Evolutionary conservation across 2,113 vertebrate genomes (phyloP), one percentile per base, ranked within the genome.

Genomic region (Nycticryphes semicollaris): DNA sequence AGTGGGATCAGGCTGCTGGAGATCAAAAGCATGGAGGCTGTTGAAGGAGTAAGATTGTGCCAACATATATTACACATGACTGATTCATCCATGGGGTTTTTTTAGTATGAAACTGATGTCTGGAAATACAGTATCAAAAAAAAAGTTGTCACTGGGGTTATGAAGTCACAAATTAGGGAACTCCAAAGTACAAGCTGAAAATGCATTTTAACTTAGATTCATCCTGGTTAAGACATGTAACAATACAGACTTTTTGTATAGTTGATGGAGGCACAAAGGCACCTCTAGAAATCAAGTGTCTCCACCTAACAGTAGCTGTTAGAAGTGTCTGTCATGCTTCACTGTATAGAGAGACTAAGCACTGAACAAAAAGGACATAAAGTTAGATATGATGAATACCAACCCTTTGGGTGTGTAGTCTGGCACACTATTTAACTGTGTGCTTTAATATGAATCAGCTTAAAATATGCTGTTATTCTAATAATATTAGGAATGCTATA

Each of bases 201-300:
- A 79, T 54, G 15, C 4, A 14, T 64, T 86, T 93, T 68, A 60
- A 45, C 19, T 79, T 82, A 60, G 8, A 73, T 43, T 72, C 6
- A 20, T 64, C 53, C 45, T 68, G 35, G 19, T 51, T 69, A 78
- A 94, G 21, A 8, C 21, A 37, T 41, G 43, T 6, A 79, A 75
- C 16, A 63, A 60, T n/a, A 48, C 3, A 24, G 3, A 35, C 3
- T 45, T 35, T 35, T 68, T 1, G 0, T 56, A 28, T 9, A 2
- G 1, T 27, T 72, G 41, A 68, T 23, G 19, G 30, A 83, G 20
- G 57, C 23, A 62, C 10, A 85, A 85, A 72, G 35, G 10, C 18
- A 50, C 2, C 28, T 66, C 45, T 48, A 53, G 59, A 69, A 68
- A 74, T 41, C 57, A 66, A 90, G 63, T 18, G 0, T 0, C 6